Base-by-base conservation (phyloP, 1,140 invertebrate species). In the Gyrodactylus salaris region DNA sequence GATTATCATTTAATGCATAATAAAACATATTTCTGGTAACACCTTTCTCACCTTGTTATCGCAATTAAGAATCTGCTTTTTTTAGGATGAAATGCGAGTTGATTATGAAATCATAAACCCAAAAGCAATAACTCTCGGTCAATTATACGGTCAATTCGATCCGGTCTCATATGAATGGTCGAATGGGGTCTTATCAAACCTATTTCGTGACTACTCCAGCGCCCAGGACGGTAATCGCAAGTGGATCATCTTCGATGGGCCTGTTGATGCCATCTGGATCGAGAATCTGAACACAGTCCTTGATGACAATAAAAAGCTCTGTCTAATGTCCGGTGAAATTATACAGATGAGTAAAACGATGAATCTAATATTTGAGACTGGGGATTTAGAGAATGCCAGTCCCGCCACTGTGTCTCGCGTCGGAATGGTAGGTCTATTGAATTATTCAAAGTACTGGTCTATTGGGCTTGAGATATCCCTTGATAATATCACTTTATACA, bases 131-230 rank as follows among this genome's bases (percentile, higher is more conserved):
- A 81, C 81, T 24, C 81, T 82, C 79, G 81, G 81, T 21, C 81
- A 82, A 77, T 76, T 82, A 72, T 82, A 82, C 76, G 81, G 81
- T 26, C 80, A 80, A 74, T 81, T 81, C 78, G 81, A 82, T 75
- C 80, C 79, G 16, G 79, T 81, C 1, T 81, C 80, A 0, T 80
- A 81, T 77, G 81, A 82, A 75, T 82, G 81, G 81, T 80, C 79
- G 26, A 80, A 82, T 77, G 81, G 83, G 76, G 86, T 93, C 25
- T 74, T 82, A 34, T 80, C 81, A 23, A 81, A 79, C 75, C 81
- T 79, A 27, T 82, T 82, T 76, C 75, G 81, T 75, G 79, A 81
- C 71, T 82, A 79, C 76, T 80, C 81, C 70, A 77, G 77, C 73
- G 79, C 80, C 73, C 79, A 77, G 21, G 78, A 77, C 73, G 76